phyloP scores from a whole-genome alignment of 2,113 vertebrate genomes.

The Tachycineta bicolor region DNA sequence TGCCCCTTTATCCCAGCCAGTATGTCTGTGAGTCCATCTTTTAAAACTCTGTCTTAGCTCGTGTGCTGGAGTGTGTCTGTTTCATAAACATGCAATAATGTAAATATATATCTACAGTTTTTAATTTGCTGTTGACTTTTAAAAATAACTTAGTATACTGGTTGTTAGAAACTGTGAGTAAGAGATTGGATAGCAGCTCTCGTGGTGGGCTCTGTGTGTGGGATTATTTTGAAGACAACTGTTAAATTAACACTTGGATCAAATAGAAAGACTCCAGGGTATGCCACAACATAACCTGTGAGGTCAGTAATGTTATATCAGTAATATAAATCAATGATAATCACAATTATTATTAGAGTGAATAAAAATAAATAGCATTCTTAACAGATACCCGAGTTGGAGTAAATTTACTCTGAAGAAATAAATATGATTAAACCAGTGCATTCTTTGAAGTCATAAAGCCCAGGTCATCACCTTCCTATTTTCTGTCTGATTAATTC shows the following conservation, averaged over 20 bases:
- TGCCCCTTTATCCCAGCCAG: background rate
- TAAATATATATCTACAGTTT: background rate
- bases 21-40: background rate
- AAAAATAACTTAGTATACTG: background rate
- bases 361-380: background rate
- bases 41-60: background rate
- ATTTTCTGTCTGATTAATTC: constrained; percentile 3
- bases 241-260: background rate
- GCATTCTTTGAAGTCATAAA: background rate
- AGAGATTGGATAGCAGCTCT: background rate
- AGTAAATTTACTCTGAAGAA: constrained; percentile 7
- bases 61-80: background rate
- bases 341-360: background rate
- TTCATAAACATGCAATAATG: background rate
- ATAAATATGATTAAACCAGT: background rate
- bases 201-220: fast-evolving
- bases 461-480: background rate
- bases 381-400: background rate
- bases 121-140: background rate
- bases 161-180: background rate
- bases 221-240: constrained; percentile 1
- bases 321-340: background rate
- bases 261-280: background rate
- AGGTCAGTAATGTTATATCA: background rate
- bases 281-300: background rate